Conservation (phyloP, 2,113 vertebrate species). For the Sorex araneus region DNA sequence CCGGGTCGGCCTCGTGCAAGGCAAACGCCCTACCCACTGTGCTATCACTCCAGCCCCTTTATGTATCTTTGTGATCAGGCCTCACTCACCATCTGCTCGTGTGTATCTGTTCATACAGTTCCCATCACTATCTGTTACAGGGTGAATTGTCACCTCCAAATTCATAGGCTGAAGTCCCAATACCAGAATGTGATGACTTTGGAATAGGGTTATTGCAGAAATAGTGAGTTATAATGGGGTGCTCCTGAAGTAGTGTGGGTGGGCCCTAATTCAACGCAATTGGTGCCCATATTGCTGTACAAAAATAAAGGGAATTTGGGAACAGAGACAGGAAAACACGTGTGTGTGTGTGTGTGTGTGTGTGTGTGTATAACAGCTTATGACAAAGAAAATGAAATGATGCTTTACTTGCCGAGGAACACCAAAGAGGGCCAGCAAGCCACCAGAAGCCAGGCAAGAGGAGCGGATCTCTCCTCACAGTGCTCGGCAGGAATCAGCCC, state of each 20-base stretch:
- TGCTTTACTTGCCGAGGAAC: not conserved
- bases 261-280: not conserved
- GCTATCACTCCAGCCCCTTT: too few species aligned
- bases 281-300: too few species aligned
- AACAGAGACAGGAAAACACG: not conserved
- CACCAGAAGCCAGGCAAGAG: not conserved
- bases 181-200: not conserved
- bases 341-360: not conserved
- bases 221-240: not conserved
- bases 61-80: not conserved
- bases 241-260: not conserved
- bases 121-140: not conserved
- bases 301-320: not conserved
- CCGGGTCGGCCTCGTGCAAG: too few species aligned
- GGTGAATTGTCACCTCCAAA: not conserved
- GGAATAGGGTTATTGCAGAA: not conserved
- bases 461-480: not conserved
- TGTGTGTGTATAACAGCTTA: too few species aligned
- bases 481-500: not conserved
- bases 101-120: not conserved
- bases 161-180: not conserved
- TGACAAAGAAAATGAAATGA: not conserved
- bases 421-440: not conserved
- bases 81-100: not conserved
- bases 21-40: too few species aligned